Percentiles rank a stretch among this genome's conserved stretches.
Conservation (phyloP, 2,113 vertebrate species). For the Anas platyrhynchos region DNA sequence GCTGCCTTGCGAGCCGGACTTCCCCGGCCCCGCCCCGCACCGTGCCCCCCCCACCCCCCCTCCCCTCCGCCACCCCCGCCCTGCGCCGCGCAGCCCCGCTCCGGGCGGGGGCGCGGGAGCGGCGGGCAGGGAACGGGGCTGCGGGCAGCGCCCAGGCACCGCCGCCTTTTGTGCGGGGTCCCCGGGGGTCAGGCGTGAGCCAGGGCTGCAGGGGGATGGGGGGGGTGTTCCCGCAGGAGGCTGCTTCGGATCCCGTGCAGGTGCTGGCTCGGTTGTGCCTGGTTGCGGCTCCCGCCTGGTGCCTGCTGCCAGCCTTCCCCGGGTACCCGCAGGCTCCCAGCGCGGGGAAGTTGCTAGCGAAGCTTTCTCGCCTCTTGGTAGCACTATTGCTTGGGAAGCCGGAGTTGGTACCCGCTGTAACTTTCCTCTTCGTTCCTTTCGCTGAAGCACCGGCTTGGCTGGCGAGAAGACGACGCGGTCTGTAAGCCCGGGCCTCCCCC, state of each 20-base stretch:
- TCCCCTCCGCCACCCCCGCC: background rate
- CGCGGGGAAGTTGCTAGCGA: background rate
- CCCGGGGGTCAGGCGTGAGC: background rate
- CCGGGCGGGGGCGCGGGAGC: background rate
- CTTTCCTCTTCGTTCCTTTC: conserved; percentile 1
- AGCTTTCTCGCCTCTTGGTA: conserved; percentile 17
- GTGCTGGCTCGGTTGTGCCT: conserved; percentile 42
- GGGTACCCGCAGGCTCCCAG: background rate
- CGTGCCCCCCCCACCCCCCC: background rate
- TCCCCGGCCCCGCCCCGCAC: background rate
- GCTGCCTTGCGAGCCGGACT: background rate
- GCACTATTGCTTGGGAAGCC: background rate
- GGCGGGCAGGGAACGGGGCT: conserved; percentile 10
- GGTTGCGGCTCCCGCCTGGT: background rate
- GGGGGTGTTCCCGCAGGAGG: background rate
- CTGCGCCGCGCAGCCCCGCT: background rate
- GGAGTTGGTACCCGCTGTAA: background rate
- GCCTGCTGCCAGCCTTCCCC: background rate
- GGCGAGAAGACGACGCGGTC: background rate
- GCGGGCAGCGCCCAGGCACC: background rate
- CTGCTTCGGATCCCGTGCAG: background rate
- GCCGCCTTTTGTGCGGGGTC: conserved; percentile 27
- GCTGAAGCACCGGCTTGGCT: background rate
- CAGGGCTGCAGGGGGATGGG: background rate
- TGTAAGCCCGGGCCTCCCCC: conserved; percentile 20